Evolutionary conservation across 1,140 invertebrate species (phyloP).

Genomic region (Himalopsyche phryganea): DNA sequence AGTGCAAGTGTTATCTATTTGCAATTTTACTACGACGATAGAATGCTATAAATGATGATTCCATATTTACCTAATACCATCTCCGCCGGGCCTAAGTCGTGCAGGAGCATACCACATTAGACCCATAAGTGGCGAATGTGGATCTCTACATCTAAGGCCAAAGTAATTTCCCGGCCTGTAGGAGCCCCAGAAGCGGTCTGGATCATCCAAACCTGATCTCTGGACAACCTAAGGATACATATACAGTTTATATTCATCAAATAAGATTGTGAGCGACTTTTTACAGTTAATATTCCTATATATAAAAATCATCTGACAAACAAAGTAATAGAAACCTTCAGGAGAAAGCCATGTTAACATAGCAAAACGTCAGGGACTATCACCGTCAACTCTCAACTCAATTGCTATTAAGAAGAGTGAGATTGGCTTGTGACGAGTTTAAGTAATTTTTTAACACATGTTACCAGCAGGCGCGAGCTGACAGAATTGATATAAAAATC

Average conservation of each 20-base stretch:
- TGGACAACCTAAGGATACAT: constrained; percentile 61
- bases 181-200: constrained; percentile 87
- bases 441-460: too few species aligned
- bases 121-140: constrained; percentile 83
- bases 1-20: too few species aligned
- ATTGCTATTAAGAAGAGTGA: too few species aligned
- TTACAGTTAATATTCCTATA: too few species aligned
- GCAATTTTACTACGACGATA: too few species aligned
- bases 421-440: too few species aligned
- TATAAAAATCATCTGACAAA: too few species aligned
- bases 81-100: constrained; percentile 59
- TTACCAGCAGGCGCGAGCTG: too few species aligned
- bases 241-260: constrained; percentile 8
- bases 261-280: too few species aligned
- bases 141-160: constrained; percentile 85
- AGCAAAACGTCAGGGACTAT: neutral
- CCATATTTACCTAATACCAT: constrained; percentile 66
- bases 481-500: too few species aligned
- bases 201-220: constrained; percentile 64
- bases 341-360: constrained; percentile 7
- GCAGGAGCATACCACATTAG: constrained; percentile 95
- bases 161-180: constrained; percentile 88
- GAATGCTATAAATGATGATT: too few species aligned
- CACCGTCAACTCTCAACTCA: neutral
- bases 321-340: too few species aligned